Conservation (phyloP, 2,888 invertebrate species). For the Mythimna albipuncta region DNA sequence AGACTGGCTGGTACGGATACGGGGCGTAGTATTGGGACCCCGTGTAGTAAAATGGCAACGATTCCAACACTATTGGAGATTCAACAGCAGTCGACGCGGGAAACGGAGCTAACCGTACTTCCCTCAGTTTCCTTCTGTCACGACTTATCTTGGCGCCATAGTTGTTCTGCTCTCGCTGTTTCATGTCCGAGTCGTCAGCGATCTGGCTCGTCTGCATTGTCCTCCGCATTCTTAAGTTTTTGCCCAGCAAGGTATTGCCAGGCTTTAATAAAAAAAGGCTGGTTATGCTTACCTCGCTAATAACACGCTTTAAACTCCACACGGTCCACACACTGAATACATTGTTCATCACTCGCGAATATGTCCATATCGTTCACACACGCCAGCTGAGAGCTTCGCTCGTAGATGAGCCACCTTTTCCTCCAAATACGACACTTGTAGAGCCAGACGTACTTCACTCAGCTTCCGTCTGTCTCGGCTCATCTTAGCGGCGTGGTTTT, state of each 20-base stretch:
- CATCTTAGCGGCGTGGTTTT: constrained; percentile 98
- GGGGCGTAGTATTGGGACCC: constrained; percentile 65
- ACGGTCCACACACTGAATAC: too few relatives aligned
- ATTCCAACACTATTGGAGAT: constrained; percentile 48
- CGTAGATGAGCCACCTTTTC: constrained; percentile 91
- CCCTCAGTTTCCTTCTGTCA: constrained; percentile 95
- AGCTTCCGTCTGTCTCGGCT: constrained; percentile 96
- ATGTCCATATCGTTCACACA: constrained; percentile 70
- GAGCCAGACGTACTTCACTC: constrained; percentile 81
- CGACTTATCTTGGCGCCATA: constrained; percentile 98
- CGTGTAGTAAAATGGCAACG: constrained; percentile 47
- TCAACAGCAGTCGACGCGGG: constrained; percentile 57
- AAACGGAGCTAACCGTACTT: constrained; percentile 1
- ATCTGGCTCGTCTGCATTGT: constrained; percentile 78
- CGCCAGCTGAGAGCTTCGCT: constrained; percentile 91
- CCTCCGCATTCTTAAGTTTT: constrained; percentile 92
- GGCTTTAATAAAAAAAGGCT: too few relatives aligned
- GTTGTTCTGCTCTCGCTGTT: constrained; percentile 97
- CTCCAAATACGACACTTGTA: constrained; percentile 89
- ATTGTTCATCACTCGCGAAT: constrained; percentile 64
- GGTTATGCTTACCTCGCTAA: too few relatives aligned
- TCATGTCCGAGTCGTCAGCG: constrained; percentile 95
- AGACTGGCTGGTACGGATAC: constrained; percentile 60
- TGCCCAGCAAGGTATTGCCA: constrained; percentile 89
- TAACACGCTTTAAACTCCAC: too few relatives aligned